phyloP scores from a whole-genome alignment of 2,888 invertebrate genomes.

The Lasius platythorax region DNA sequence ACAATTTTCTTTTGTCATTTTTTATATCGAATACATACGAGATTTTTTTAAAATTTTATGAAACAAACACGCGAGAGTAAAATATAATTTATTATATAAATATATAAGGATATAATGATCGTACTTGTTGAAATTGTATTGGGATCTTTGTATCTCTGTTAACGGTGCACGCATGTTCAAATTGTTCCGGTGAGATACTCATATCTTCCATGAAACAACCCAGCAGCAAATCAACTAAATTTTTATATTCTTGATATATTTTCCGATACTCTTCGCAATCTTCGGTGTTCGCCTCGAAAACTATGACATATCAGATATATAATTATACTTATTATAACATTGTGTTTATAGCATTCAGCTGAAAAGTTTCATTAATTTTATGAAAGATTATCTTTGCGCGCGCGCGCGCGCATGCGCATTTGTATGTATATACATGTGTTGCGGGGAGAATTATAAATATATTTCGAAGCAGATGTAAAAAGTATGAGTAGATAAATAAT shows the following conservation, averaged over 20 bases:
- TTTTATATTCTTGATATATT: slow-evolving; percentile 95
- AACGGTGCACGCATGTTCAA: slow-evolving; percentile 92
- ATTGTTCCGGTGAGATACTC: slow-evolving; percentile 95
- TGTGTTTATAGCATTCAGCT: neutral
- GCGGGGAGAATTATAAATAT: neutral
- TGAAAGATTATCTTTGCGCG: neutral
- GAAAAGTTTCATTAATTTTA: neutral
- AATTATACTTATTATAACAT: slow-evolving; percentile 13
- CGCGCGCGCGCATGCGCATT: neutral
- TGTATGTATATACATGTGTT: neutral
- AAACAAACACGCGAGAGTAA: neutral
- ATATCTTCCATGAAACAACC: slow-evolving; percentile 97
- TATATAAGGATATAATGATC: slow-evolving; percentile 33
- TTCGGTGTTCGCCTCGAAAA: slow-evolving; percentile 93
- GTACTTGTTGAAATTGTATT: slow-evolving; percentile 87
- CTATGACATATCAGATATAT: slow-evolving; percentile 86
- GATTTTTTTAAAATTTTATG: neutral
- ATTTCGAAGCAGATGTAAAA: neutral
- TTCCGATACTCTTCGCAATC: slow-evolving; percentile 92
- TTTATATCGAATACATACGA: neutral
- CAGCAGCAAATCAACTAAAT: slow-evolving; percentile 95
- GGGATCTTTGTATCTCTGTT: slow-evolving; percentile 86
- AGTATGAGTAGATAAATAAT: neutral
- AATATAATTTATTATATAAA: neutral
- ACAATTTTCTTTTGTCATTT: neutral